Evolutionary conservation across 2,888 invertebrate genomes (phyloP).

Genomic region (Caenorhabditis japonica): DNA sequence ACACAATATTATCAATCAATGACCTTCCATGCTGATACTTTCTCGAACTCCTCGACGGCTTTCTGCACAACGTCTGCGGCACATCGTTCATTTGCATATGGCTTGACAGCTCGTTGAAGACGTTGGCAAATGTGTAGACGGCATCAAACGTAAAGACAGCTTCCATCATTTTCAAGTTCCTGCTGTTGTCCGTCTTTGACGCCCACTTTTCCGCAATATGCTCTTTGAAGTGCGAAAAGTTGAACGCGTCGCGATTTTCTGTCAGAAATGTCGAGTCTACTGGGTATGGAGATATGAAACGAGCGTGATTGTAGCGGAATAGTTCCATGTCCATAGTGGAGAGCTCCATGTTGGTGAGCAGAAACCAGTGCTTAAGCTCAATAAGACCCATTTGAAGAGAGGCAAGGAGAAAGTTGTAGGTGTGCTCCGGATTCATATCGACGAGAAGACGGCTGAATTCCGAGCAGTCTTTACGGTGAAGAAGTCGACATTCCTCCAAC

Average conservation of each 20-base stretch:
- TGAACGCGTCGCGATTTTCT: conserved; percentile 60
- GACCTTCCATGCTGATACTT: conserved; percentile 71
- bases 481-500: conserved; percentile 71
- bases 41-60: conserved; percentile 59
- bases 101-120: conserved; percentile 49
- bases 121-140: conserved; percentile 66
- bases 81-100: conserved; percentile 56
- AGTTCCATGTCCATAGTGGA: conserved; percentile 75
- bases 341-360: conserved; percentile 75
- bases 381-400: conserved; percentile 76
- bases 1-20: conserved; percentile 54
- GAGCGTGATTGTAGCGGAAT: conserved; percentile 77
- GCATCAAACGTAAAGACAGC: conserved; percentile 69
- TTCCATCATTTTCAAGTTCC: conserved; percentile 65
- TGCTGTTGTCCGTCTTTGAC: conserved; percentile 55
- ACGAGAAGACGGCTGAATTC: conserved; percentile 74
- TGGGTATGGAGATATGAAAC: conserved; percentile 74
- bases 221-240: conserved; percentile 60
- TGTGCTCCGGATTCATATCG: conserved; percentile 73
- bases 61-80: conserved; percentile 65
- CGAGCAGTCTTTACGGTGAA: conserved; percentile 70
- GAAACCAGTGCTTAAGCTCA: conserved; percentile 76
- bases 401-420: conserved; percentile 73
- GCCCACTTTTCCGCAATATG: conserved; percentile 61
- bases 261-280: conserved; percentile 66